Evolutionary conservation across 2,888 invertebrate genomes (phyloP), one percentile per base, ranked within the genome.

Genomic region (Endotricha flammealis): DNA sequence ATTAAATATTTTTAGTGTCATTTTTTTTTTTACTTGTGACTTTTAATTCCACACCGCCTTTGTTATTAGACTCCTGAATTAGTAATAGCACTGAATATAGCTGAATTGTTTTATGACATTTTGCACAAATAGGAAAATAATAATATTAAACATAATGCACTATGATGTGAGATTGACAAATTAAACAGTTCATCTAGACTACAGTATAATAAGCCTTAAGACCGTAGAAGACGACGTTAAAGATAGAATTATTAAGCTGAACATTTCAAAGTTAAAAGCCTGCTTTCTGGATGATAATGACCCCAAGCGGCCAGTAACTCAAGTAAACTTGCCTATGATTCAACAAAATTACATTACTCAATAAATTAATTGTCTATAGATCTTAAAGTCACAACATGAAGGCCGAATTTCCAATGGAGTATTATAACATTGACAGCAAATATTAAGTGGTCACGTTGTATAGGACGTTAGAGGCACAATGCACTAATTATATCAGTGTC

Each of bases 401-500:
- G 50, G 55, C 41, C 46, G 42, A 52, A 49, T 50, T 45, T 16
- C 6, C 8, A 39, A 7, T 16, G 30, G 8, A 10, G 6, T 28
- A 30, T 29, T 12, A 36, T 33, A 31, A 24, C 10, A 25, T 33
- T 25, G 32, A 27, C 30, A 31, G 50, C 57, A 58, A 44, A 46
- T 37, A 42, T 42, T 49, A 43, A 29, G 42, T 56, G 50, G 55
- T 48, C 41, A 46, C 44, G 39, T 42, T 65, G 57, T 65, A 61
- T 67, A 68, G 71, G 63, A 69, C 69, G 70, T 71, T 67, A 64
- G 65, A 68, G 72, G 79, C 59, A 80, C 78, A 80, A 80, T 81
- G 75, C 73, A 81, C 81, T 86, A 85, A 86, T 81, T 72, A 81
- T 78, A 85, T 86, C 83, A 85, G 74, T 67, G 72, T 81, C 83